These are phyloP conservation scores for Bagarius yarrelli DNA, from an alignment of 2,113 vertebrate species.

Conservation along the genomic window DNA sequence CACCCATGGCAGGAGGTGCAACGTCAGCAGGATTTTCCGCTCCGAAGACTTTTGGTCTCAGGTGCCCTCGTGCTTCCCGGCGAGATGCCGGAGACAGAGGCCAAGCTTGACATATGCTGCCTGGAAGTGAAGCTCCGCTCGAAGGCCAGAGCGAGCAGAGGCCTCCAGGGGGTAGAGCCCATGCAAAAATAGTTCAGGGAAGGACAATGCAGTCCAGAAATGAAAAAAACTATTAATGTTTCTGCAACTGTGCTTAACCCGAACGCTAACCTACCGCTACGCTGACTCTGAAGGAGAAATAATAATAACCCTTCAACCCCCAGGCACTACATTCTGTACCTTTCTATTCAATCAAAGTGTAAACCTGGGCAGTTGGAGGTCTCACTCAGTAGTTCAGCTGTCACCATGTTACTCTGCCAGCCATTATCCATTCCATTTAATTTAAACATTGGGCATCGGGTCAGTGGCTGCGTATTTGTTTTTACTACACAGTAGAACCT, in stretches of 20 bases:
- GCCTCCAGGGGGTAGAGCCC: slow-evolving; percentile 39
- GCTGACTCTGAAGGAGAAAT: not conserved
- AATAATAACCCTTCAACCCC: not conserved
- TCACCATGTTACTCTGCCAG: not conserved
- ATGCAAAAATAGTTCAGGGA: slow-evolving; percentile 42
- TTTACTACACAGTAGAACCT: too few species aligned
- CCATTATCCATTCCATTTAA: too few species aligned
- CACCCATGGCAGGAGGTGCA: slow-evolving; percentile 35
- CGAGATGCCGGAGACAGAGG: slow-evolving; percentile 41
- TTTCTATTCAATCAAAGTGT: not conserved
- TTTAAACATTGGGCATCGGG: too few species aligned
- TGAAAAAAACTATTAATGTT: slow-evolving; percentile 45
- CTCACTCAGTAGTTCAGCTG: not conserved
- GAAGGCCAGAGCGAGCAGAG: slow-evolving; percentile 1
- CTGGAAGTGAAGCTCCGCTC: slow-evolving; percentile 3
- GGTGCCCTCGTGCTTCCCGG: slow-evolving; percentile 43
- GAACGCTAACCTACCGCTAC: slow-evolving; percentile 22
- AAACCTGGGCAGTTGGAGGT: not conserved
- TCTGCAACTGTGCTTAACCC: slow-evolving; percentile 43
- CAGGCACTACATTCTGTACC: not conserved
- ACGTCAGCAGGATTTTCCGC: slow-evolving; percentile 50
- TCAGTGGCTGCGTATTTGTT: too few species aligned
- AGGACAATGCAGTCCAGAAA: slow-evolving; percentile 21
- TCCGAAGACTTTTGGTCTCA: slow-evolving; percentile 43
- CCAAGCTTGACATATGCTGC: slow-evolving; percentile 43